A percentile compares a stretch with the other conserved stretches of the same genome.
Evolutionary conservation across 1,140 invertebrate species (phyloP).

Genomic region (Cheumatopsyche charites): DNA sequence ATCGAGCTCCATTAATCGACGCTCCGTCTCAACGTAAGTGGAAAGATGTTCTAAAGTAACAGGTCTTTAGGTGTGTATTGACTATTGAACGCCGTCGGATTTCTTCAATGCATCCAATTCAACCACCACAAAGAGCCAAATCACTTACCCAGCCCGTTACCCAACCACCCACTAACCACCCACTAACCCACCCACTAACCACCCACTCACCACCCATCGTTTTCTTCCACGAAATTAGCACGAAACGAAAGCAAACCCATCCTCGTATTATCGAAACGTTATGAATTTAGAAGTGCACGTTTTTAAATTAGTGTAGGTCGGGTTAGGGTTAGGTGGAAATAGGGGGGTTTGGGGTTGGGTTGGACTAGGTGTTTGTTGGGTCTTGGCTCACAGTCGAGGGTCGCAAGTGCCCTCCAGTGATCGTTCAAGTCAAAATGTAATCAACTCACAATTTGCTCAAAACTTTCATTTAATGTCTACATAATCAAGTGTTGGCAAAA

Average conservation of each 20-base stretch:
- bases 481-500: slow-evolving; percentile 35
- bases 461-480: slow-evolving; percentile 46
- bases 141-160: slow-evolving; percentile 37
- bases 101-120: slow-evolving; percentile 47
- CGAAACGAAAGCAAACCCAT: too few relatives aligned
- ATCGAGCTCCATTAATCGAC: background rate
- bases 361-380: slow-evolving; percentile 16
- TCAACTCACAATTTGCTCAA: slow-evolving; percentile 48
- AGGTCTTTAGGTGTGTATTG: slow-evolving; percentile 43
- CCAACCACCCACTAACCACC: too few relatives aligned
- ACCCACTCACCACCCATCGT: background rate
- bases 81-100: slow-evolving; percentile 39
- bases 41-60: slow-evolving; percentile 43
- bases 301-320: too few relatives aligned
- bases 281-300: too few relatives aligned
- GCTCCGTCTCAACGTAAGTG: slow-evolving; percentile 13
- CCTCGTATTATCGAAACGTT: too few relatives aligned
- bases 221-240: background rate
- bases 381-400: slow-evolving; percentile 16
- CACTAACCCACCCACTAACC: background rate
- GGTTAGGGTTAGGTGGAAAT: too few relatives aligned
- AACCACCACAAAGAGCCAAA: slow-evolving; percentile 44
- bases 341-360: background rate
- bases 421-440: slow-evolving; percentile 47
- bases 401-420: slow-evolving; percentile 44